Percentiles rank a stretch among this genome's conserved stretches.
Evolutionary conservation across 2,888 invertebrate species (phyloP).

Genomic region (Sabatieria punctata): DNA sequence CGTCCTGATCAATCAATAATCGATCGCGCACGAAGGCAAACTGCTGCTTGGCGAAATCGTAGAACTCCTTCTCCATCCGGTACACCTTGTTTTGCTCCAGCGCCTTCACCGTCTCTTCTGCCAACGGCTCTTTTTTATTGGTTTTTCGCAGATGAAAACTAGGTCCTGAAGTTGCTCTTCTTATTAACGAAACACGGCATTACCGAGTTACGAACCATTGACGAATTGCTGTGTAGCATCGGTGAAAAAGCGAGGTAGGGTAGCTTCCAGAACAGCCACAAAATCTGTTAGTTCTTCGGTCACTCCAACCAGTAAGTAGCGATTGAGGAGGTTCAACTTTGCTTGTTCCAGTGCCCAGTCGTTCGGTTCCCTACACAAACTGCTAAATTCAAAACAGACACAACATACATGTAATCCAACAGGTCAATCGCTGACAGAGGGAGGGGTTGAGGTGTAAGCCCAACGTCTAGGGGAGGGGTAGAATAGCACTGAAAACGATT

Average conservation of each 20-base stretch:
- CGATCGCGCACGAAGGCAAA: conserved; percentile 31
- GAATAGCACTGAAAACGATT: too few relatives aligned
- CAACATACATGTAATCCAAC: too few relatives aligned
- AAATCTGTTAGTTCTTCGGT: conserved; percentile 88
- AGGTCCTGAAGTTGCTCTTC: too few relatives aligned
- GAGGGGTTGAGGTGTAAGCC: too few relatives aligned
- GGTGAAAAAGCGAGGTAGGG: conserved; percentile 64
- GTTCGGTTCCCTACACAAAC: conserved; percentile 55
- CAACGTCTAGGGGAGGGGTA: too few relatives aligned
- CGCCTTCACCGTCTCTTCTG: conserved; percentile 54
- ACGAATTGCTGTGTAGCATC: conserved; percentile 45
- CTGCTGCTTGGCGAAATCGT: conserved; percentile 34
- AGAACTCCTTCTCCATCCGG: conserved; percentile 36
- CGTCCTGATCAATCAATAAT: conserved; percentile 15
- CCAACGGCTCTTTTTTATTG: conserved; percentile 67
- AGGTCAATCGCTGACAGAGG: too few relatives aligned
- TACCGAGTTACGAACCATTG: too few relatives aligned
- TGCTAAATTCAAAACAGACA: too few relatives aligned
- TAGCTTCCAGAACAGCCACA: conserved; percentile 65
- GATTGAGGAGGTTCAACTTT: conserved; percentile 73
- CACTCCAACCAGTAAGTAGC: conserved; percentile 81
- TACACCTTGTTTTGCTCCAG: conserved; percentile 55
- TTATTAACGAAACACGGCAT: too few relatives aligned
- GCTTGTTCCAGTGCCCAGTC: conserved; percentile 85
- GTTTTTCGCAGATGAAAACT: conserved; percentile 86